Conservation (phyloP, 2,888 invertebrate species). For the Neoitamus cyanurus region DNA sequence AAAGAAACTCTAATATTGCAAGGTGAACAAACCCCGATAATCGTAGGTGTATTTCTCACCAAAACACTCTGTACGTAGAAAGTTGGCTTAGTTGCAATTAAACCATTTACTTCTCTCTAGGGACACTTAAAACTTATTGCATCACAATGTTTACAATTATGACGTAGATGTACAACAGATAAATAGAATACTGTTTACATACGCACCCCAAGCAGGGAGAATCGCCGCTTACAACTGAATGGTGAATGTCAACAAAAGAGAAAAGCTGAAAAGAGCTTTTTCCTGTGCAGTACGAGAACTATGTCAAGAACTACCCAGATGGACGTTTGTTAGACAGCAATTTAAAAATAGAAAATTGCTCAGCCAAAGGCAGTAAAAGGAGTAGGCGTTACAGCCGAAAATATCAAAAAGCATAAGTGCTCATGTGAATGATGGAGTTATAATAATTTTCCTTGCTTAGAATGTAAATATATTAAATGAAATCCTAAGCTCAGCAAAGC, state of each 20-base stretch:
- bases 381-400: neutral
- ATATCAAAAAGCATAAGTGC: neutral
- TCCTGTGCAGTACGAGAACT: neutral
- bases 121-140: neutral
- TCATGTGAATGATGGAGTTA: neutral
- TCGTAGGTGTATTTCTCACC: neutral
- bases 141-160: neutral
- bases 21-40: neutral
- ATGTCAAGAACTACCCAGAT: neutral
- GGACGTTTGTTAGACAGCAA: neutral
- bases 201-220: neutral
- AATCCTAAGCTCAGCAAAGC: too few relatives aligned
- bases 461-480: too few relatives aligned
- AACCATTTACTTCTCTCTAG: neutral
- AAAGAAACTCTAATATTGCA: too few relatives aligned
- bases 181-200: neutral
- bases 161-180: neutral
- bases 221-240: neutral
- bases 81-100: neutral
- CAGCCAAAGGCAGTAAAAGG: neutral
- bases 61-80: neutral
- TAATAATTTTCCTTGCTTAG: too few relatives aligned
- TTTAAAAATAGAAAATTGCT: neutral
- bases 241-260: neutral
- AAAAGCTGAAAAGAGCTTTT: neutral